Conservation (phyloP, 2,888 invertebrate species). For the Dynastes grantii region DNA sequence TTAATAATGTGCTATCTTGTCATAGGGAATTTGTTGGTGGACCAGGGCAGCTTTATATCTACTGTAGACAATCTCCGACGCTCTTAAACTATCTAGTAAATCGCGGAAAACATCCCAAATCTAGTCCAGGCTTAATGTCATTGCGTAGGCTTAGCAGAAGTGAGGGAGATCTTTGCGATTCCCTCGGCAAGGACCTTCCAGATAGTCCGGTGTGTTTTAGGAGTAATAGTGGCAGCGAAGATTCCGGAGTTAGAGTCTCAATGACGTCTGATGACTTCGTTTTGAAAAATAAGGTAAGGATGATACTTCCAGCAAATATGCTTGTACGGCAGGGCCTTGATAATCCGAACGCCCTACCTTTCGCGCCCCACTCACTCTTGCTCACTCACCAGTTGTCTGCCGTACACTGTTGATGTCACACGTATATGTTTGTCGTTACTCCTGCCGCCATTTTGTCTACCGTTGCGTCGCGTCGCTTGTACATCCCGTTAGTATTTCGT, state of each 20-base stretch:
- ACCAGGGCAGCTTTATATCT: constrained; percentile 72
- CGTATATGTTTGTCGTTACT: no score
- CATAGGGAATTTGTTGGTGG: constrained; percentile 73
- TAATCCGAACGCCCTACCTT: no score
- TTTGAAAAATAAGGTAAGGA: constrained; percentile 64
- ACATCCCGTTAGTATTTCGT: no score
- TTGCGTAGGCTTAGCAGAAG: constrained; percentile 71
- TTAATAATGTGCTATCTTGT: constrained; percentile 31
- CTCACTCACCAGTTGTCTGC: no score
- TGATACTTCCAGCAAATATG: no score
- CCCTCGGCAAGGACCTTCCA: constrained; percentile 55
- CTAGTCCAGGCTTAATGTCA: constrained; percentile 56
- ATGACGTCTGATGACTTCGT: constrained; percentile 67
- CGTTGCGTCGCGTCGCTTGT: no score
- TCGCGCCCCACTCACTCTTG: no score
- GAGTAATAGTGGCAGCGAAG: constrained; percentile 65
- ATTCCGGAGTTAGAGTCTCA: constrained; percentile 67
- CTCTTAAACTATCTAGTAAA: constrained; percentile 71
- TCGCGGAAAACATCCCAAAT: constrained; percentile 68
- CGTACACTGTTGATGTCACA: no score
- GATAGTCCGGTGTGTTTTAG: constrained; percentile 65
- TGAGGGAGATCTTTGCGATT: constrained; percentile 70
- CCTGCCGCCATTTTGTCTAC: no score
- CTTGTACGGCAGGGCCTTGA: no score
- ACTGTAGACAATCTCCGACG: constrained; percentile 70